These are phyloP conservation scores for Microctenopoma lineatum DNA, from an alignment of 2,797 vertebrate species.

Conservation along the genomic window DNA sequence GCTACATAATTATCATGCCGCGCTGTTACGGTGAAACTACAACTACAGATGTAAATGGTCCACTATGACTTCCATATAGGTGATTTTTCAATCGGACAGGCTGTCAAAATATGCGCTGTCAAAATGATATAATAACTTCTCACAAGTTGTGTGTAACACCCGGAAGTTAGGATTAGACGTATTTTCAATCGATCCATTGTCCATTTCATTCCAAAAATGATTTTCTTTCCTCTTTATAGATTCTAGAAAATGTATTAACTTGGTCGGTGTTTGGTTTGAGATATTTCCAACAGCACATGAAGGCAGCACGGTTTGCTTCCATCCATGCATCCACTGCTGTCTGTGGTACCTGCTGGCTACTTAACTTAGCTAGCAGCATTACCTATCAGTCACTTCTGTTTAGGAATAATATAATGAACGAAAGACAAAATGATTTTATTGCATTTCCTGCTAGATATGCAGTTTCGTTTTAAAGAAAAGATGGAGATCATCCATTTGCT, in stretches of 20 bases:
- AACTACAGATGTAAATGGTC: not conserved
- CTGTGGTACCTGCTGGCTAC: slow-evolving; percentile 80
- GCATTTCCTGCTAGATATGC: slow-evolving; percentile 48
- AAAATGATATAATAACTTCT: not conserved
- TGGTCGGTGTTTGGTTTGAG: not conserved
- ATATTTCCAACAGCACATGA: slow-evolving; percentile 40
- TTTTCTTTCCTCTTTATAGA: not conserved
- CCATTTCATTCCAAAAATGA: rapidly evolving
- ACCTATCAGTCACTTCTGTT: slow-evolving; percentile 72
- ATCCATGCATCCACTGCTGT: slow-evolving; percentile 75
- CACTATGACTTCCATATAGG: not conserved
- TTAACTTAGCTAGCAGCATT: slow-evolving; percentile 77
- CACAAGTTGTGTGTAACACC: not conserved
- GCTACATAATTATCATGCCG: too few relatives aligned
- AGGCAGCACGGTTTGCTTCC: slow-evolving; percentile 66
- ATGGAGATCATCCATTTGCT: slow-evolving; percentile 54
- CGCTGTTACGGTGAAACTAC: not conserved
- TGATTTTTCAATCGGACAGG: not conserved
- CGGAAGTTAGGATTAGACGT: not conserved
- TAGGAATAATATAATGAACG: slow-evolving; percentile 69
- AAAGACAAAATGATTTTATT: slow-evolving; percentile 64
- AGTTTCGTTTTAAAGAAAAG: slow-evolving; percentile 46
- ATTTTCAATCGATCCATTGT: not conserved
- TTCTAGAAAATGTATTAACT: not conserved
- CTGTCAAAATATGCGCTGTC: not conserved